These are phyloP conservation scores for Kuschelorhynchus macadamiae DNA, from an alignment of 2,888 invertebrate genomes.

Conservation along the genomic window DNA sequence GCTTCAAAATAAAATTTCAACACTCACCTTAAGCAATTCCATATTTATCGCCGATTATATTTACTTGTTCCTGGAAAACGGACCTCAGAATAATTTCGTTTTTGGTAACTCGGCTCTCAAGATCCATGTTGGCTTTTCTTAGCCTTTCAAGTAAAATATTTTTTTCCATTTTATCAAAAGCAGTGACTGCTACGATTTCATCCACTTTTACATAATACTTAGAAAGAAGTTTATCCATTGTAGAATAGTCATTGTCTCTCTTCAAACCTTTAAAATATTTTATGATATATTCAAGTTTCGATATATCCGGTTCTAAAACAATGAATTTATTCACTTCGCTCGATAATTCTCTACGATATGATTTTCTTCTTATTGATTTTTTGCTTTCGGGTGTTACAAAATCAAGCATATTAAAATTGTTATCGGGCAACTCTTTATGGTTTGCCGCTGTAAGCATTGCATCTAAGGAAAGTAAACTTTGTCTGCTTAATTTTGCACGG, in stretches of 20 bases:
- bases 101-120: constrained; percentile 44
- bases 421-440: neutral
- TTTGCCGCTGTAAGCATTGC: neutral
- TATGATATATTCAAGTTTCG: constrained; percentile 37
- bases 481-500: neutral
- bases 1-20: too few relatives aligned
- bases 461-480: neutral
- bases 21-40: constrained; percentile 11
- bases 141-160: constrained; percentile 25
- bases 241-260: constrained; percentile 49
- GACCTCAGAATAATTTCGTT: constrained; percentile 47
- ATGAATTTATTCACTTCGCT: neutral
- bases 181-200: constrained; percentile 23
- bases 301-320: constrained; percentile 17
- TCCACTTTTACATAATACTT: constrained; percentile 45
- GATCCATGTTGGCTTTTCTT: constrained; percentile 32
- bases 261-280: constrained; percentile 50
- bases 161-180: constrained; percentile 29
- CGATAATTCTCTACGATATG: neutral
- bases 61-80: constrained; percentile 49
- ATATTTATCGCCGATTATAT: constrained; percentile 37
- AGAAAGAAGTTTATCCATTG: constrained; percentile 42
- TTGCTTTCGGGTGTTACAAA: neutral
- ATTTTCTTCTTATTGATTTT: neutral
- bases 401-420: neutral